Conservation (phyloP, 2,113 vertebrate species). For the Melozone crissalis region DNA sequence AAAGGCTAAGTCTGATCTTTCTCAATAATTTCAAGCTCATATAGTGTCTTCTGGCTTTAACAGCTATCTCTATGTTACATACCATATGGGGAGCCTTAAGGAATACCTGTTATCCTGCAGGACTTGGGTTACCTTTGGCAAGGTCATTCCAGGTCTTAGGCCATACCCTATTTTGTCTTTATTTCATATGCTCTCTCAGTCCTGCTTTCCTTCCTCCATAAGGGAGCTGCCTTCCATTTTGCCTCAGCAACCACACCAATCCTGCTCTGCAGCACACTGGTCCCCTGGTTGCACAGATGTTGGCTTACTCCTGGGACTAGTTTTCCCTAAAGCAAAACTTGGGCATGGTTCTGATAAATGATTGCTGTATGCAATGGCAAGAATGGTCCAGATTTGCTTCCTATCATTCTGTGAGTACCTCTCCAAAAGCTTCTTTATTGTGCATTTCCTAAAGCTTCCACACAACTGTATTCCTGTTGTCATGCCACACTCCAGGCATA, state of each 20-base stretch:
- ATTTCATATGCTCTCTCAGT: background rate
- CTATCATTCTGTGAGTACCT: background rate
- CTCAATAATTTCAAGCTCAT: background rate
- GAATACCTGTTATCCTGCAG: background rate
- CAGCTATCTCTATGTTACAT: background rate
- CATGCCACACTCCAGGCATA: background rate
- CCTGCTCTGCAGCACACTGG: background rate
- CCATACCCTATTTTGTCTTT: background rate
- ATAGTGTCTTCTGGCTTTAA: background rate
- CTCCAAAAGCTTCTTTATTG: background rate
- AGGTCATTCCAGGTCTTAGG: background rate
- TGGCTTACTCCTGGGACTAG: background rate
- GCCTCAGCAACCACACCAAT: background rate
- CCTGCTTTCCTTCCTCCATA: background rate
- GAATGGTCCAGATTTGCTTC: background rate
- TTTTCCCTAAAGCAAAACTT: background rate
- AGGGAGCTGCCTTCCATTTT: background rate
- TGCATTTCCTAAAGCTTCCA: background rate
- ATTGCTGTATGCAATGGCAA: background rate
- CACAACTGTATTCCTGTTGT: too few species aligned
- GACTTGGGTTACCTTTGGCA: background rate
- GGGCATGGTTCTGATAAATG: background rate
- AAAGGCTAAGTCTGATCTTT: background rate
- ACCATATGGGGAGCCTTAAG: background rate
- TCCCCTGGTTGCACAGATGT: background rate